Evolutionary conservation across 2,113 vertebrate species (phyloP).

Genomic region (Tragelaphus buxtoni): DNA sequence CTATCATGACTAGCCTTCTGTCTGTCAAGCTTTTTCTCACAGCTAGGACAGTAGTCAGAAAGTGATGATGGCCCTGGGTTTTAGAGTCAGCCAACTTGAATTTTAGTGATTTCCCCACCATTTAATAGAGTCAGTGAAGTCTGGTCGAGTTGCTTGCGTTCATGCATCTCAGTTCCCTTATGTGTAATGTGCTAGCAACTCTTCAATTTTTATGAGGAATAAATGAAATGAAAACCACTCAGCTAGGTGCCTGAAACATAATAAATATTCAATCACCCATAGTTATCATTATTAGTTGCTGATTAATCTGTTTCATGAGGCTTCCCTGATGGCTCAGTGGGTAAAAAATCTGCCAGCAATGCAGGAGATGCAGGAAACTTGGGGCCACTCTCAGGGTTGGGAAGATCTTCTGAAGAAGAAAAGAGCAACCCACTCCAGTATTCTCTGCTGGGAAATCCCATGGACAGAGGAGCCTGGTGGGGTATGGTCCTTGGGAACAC

Average conservation of each 20-base stretch:
- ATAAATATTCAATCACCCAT: background rate
- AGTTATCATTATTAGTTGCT: background rate
- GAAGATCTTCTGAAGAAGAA: background rate
- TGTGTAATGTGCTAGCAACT: background rate
- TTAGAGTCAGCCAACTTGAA: background rate
- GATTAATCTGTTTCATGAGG: background rate
- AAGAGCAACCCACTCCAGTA: background rate
- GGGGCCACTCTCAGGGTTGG: background rate
- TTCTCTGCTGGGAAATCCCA: background rate
- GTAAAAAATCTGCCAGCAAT: background rate
- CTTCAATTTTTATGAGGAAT: background rate
- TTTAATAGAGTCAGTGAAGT: background rate
- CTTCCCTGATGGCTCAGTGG: background rate
- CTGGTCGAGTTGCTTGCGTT: background rate
- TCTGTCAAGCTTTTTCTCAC: background rate
- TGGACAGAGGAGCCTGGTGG: background rate
- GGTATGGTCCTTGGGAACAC: background rate
- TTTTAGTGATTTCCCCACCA: background rate
- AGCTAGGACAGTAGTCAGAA: background rate
- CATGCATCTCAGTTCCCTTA: background rate
- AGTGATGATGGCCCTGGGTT: background rate
- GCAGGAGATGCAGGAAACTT: background rate
- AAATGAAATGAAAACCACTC: conserved; percentile 11
- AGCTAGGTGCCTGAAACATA: background rate
- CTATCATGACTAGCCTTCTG: background rate